A percentile compares a stretch with the other conserved stretches of the same genome.
phyloP scores from a whole-genome alignment of 2,113 vertebrate genomes.

The Eulacestoma nigropectus region DNA sequence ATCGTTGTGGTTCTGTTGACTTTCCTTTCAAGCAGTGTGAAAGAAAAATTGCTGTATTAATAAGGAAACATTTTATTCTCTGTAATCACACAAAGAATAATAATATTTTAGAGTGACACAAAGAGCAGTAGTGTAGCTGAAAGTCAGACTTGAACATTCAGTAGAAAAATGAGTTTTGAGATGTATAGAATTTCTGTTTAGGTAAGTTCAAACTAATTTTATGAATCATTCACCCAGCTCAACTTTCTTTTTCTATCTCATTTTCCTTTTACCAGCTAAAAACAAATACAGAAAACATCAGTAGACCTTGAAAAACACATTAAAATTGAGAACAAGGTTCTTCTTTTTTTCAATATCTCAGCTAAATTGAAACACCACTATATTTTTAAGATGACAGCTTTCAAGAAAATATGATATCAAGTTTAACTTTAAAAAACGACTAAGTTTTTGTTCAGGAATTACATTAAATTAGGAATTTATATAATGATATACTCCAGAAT shows the following conservation, averaged over 20 bases:
- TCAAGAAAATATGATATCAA: slow-evolving; percentile 1
- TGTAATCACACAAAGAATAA: neutral
- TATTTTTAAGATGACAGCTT: slow-evolving; percentile 28
- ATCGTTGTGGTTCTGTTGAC: neutral
- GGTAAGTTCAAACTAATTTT: slow-evolving; percentile 61
- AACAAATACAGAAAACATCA: slow-evolving; percentile 47
- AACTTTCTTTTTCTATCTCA: slow-evolving; percentile 41
- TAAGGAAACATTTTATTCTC: neutral
- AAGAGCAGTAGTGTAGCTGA: neutral
- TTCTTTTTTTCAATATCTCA: neutral
- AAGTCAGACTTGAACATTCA: slow-evolving; percentile 10
- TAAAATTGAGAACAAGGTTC: neutral
- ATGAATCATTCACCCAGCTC: slow-evolving; percentile 43
- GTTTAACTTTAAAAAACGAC: slow-evolving; percentile 1
- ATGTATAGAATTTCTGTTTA: slow-evolving; percentile 53
- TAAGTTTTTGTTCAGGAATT: neutral
- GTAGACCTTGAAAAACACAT: slow-evolving; percentile 53
- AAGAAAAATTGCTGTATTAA: neutral
- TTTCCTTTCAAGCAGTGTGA: neutral
- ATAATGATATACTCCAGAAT: neutral
- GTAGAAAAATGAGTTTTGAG: slow-evolving; percentile 21
- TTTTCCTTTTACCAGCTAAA: slow-evolving; percentile 45
- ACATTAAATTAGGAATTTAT: neutral
- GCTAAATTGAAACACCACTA: slow-evolving; percentile 27
- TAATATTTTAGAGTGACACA: neutral